Evolutionary conservation across 2,113 vertebrate genomes (phyloP).

Genomic region (Upupa epops): DNA sequence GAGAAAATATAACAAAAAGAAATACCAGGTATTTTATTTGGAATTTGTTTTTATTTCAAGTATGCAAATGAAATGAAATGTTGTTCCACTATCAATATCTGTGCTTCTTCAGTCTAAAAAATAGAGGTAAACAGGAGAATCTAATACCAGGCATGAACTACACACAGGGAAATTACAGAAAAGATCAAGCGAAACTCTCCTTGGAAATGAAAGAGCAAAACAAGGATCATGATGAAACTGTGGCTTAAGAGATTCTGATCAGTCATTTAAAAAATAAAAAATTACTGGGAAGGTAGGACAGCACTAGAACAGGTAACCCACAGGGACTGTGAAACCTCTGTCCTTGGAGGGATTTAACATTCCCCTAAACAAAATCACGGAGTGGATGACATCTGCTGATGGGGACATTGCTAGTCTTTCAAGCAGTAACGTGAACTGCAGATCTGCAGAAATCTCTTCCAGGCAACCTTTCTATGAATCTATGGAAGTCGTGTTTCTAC

Average conservation of each 20-base stretch:
- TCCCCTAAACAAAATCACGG: not conserved
- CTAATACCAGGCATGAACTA: not conserved
- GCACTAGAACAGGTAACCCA: not conserved
- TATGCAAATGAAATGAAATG: not conserved
- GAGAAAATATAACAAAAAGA: not conserved
- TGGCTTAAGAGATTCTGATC: not conserved
- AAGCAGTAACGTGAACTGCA: not conserved
- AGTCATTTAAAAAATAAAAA: not conserved
- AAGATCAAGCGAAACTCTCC: not conserved
- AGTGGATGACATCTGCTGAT: rapidly evolving
- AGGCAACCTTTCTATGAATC: not conserved
- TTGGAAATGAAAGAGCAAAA: not conserved
- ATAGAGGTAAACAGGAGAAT: not conserved
- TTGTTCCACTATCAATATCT: not conserved
- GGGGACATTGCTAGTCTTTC: not conserved
- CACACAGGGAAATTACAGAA: not conserved
- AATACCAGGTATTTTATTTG: not conserved
- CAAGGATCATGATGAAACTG: not conserved
- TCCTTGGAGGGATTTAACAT: not conserved
- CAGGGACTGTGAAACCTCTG: not conserved
- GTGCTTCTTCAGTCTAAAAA: not conserved
- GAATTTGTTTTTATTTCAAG: not conserved
- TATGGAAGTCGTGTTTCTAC: not conserved
- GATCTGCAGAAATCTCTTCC: not conserved
- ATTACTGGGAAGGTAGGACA: not conserved